Base-by-base conservation (phyloP, 2,113 vertebrate genomes). In the Psittacara wagleri region DNA sequence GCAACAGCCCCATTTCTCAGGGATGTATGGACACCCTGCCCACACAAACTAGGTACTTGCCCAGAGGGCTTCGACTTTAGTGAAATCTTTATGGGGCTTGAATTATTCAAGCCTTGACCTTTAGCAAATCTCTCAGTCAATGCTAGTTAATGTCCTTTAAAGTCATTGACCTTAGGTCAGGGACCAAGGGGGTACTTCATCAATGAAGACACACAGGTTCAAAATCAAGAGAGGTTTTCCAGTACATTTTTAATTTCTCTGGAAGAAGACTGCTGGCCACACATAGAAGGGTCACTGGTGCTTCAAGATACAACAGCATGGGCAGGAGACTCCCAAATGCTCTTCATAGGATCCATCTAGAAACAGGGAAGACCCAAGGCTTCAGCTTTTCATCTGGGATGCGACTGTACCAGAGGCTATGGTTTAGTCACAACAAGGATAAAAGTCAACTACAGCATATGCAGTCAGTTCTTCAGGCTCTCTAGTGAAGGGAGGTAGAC, bases 101-200 rank as follows among this genome's bases (percentile, higher is more conserved):
- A 97, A 97, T 97, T 95, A 97, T 97, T 97, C 95, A 96, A 91
- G 84, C 43, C 86, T 92, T 95, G 94, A 97, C 95, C 96, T 97
- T 97, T 97, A 95, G 90, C 79, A 92, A 95, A 96, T 94, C 94
- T 96, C 92, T 96, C 93, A 95, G 95, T 96, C 96, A 97, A 97
- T 95, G 94, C 86, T 87, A 63, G 78, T 94, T 97, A 96, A 97
- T 93, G 92, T 96, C 95, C 95, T 97, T 87, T 97, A 92, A 92
- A 97, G 86, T 94, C 95, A 95, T 92, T 96, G 96, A 96, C 96
- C 95, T 69, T 59, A 63, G 91, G 96, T 96, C 91, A 94, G 89
- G 94, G 88, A 95, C 92, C 96, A 94, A 96, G 96, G 88, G 94
- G 86, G 86, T 96, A 87, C 91, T 97, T 91, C 83, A 91, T 96